phyloP scores from a whole-genome alignment of 2,888 invertebrate species.

The Oscheius sp. region DNA sequence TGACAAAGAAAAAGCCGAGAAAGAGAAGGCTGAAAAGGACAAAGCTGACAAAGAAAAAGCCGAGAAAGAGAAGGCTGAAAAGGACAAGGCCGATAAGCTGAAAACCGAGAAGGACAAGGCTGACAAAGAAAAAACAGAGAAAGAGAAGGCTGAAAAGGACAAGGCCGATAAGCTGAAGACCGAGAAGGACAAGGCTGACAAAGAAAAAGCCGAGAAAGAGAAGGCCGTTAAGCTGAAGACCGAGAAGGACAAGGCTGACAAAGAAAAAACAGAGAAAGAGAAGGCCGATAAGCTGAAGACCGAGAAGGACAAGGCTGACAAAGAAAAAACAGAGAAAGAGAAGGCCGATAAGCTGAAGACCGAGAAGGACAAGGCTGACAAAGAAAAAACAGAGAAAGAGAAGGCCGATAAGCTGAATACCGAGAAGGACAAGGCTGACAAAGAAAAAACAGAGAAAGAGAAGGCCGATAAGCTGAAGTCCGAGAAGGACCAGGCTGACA shows the following conservation, averaged over 20 bases:
- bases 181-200: slow-evolving; percentile 11
- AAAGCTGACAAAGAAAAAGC: slow-evolving; percentile 7
- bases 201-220: slow-evolving; percentile 10
- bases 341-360: slow-evolving; percentile 22
- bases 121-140: slow-evolving; percentile 6
- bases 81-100: slow-evolving; percentile 15
- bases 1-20: neutral
- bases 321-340: slow-evolving; percentile 28
- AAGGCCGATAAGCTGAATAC: neutral
- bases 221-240: slow-evolving; percentile 11
- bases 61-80: slow-evolving; percentile 17
- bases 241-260: slow-evolving; percentile 13
- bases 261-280: slow-evolving; percentile 8
- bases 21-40: slow-evolving; percentile 23
- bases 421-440: slow-evolving; percentile 12
- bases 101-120: slow-evolving; percentile 17
- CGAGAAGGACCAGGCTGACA: neutral
- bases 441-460: slow-evolving; percentile 6
- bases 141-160: slow-evolving; percentile 28
- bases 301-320: slow-evolving; percentile 18
- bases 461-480: slow-evolving; percentile 1
- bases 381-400: slow-evolving; percentile 4
- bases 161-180: slow-evolving; percentile 19
- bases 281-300: neutral
- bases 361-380: slow-evolving; percentile 16